phyloP scores from a whole-genome alignment of 2,113 vertebrate genomes.

The Lonchura striata region DNA sequence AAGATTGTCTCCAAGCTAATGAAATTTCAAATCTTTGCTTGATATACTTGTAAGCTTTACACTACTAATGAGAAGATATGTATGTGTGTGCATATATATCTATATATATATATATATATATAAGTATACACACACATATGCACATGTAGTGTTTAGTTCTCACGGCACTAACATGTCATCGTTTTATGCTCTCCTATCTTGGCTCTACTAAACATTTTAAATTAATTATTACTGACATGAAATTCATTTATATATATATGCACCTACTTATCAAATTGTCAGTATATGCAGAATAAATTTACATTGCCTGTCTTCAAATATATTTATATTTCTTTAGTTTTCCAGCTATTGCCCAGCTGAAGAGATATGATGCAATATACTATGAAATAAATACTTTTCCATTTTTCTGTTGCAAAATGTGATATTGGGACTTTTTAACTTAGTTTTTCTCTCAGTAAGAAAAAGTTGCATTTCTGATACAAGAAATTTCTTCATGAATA shows the following conservation, averaged over 20 bases:
- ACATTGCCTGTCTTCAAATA: background rate
- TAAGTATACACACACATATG: accelerated
- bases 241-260: background rate
- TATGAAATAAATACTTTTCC: background rate
- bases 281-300: background rate
- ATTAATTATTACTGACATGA: background rate
- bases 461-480: background rate
- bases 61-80: background rate
- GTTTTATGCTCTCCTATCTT: background rate
- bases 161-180: background rate
- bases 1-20: background rate
- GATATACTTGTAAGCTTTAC: background rate
- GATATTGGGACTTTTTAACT: background rate
- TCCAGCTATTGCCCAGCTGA: background rate
- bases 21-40: background rate
- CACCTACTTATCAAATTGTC: background rate
- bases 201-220: background rate
- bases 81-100: no score
- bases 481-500: background rate
- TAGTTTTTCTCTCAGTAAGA: background rate
- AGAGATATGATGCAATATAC: background rate
- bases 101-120: no score
- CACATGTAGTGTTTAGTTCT: background rate
- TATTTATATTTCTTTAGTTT: background rate
- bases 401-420: background rate